Evolutionary conservation across 2,113 vertebrate genomes (phyloP).

Genomic region (Mola mola): DNA sequence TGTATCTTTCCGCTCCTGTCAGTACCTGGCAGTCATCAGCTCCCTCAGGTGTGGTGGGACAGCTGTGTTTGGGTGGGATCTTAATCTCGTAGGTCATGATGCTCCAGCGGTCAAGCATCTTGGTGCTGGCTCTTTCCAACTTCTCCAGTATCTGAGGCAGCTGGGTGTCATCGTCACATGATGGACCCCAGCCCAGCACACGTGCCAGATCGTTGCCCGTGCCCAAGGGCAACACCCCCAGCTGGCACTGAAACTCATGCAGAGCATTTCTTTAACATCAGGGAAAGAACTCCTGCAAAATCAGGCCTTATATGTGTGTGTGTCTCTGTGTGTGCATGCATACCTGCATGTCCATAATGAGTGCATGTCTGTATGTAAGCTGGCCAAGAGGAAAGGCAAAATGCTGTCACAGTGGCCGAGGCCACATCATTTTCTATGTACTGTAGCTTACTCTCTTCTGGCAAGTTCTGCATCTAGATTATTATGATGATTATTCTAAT

Average conservation of each 20-base stretch:
- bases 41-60: constrained; percentile 88
- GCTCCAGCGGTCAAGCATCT: constrained; percentile 99
- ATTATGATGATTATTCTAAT: too few relatives aligned
- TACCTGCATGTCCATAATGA: background rate
- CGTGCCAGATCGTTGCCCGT: constrained; percentile 96
- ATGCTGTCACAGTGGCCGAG: too few relatives aligned
- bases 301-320: too few relatives aligned
- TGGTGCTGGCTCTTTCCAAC: constrained; percentile 96
- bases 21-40: constrained; percentile 89
- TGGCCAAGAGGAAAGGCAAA: constrained; percentile 25
- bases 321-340: constrained; percentile 2
- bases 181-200: constrained; percentile 95
- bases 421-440: too few relatives aligned
- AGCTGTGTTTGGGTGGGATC: constrained; percentile 90
- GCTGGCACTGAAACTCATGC: constrained; percentile 87
- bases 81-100: constrained; percentile 99
- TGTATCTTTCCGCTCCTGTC: constrained; percentile 22
- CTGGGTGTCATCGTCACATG: constrained; percentile 96
- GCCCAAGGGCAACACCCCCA: constrained; percentile 94
- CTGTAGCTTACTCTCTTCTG: too few relatives aligned
- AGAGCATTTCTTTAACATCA: constrained; percentile 4
- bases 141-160: constrained; percentile 97
- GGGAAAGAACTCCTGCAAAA: too few relatives aligned
- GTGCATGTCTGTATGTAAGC: constrained; percentile 15
- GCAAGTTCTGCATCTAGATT: too few relatives aligned